A percentile compares a stretch with the other conserved stretches of the same genome.
Evolutionary conservation across 2,113 vertebrate genomes (phyloP).

Genomic region (Tichodroma muraria): DNA sequence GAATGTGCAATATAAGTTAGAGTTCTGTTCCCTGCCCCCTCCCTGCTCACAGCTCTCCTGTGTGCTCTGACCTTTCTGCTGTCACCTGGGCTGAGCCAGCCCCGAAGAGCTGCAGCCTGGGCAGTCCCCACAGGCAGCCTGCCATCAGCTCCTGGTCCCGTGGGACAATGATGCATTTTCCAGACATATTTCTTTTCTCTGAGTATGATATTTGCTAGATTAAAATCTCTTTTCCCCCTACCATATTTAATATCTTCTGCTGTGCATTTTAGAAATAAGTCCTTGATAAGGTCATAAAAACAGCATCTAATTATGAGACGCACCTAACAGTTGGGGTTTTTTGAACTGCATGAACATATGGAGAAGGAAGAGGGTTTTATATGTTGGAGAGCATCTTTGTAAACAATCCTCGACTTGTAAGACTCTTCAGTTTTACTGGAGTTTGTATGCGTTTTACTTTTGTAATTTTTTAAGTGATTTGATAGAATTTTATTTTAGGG

Average conservation of each 20-base stretch:
- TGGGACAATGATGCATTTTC: fast-evolving
- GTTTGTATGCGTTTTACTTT: constrained; percentile 68
- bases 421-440: constrained; percentile 47
- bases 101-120: background rate
- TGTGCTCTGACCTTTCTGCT: background rate
- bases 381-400: background rate
- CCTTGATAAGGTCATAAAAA: background rate
- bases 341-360: background rate
- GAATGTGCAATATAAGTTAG: background rate
- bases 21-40: background rate
- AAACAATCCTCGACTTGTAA: constrained; percentile 35
- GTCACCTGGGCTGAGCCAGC: background rate
- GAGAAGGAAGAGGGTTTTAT: background rate
- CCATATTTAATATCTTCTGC: background rate
- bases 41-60: background rate
- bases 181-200: background rate
- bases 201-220: background rate
- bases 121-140: fast-evolving
- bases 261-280: background rate
- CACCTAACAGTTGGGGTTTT: background rate
- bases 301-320: background rate
- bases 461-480: constrained; percentile 61
- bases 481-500: constrained; percentile 69
- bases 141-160: background rate
- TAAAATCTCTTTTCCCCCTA: background rate